Base-by-base conservation (phyloP, 1,140 invertebrate genomes). In the Drosophila repleta region DNA sequence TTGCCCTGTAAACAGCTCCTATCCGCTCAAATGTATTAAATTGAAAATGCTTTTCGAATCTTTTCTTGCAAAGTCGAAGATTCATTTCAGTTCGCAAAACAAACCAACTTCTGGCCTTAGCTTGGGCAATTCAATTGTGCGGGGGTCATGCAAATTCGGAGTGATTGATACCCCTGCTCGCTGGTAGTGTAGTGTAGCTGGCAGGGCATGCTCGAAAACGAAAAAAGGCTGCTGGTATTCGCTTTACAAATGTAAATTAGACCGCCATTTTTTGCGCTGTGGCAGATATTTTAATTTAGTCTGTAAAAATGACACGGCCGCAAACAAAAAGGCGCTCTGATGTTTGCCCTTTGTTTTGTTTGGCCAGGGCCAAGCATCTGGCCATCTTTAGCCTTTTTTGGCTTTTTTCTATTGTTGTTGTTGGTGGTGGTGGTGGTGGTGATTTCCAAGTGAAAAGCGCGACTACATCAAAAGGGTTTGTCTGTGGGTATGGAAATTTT, bases 161-260 rank as follows among this genome's bases (percentile, higher is more conserved):
- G 39, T 10, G 3, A 15, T 32, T 20, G 17, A n/a, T 48, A 46
- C 17, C 24, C 56, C 43, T n/a, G 41, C 5, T 18, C n/a, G 15
- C 7, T 6, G 6, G 7, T 6, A 15, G 11, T 35, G n/a, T n/a
- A n/a, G n/a, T n/a, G n/a, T n/a, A n/a, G n/a, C n/a, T n/a, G n/a
- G n/a, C 15, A 29, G 24, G 43, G 57, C 43, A 48, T 32, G 10
- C 15, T 24, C 6, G 43, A 69, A 62, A 1, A 29, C 29, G 29
- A 29, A 29, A 29, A 43, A 79, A 78, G 83, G 71, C 82, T 88
- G 76, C 75, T 85, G 82, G 83, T 79, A 87, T 82, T 89, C 78
- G 76, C 83, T 76, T 88, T 83, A 77, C 83, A 88, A 88, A 88
- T 88, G 83, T 88, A 88, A 88, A 88, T 88, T 83, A 83, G 84